Base-by-base conservation (phyloP, 2,888 invertebrate genomes). In the Tetrapedia diversipes region DNA sequence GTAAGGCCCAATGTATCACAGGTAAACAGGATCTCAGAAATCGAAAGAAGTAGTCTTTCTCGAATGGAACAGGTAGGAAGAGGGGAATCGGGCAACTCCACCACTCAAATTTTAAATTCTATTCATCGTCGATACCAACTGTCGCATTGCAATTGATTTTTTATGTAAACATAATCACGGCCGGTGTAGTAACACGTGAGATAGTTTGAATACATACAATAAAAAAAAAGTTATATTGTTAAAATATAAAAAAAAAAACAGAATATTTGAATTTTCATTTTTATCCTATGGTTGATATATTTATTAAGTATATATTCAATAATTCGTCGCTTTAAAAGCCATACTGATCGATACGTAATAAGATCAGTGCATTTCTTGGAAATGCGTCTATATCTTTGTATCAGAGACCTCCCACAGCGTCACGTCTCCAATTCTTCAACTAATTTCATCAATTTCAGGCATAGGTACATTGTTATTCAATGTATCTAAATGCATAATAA, bases 1-100 rank as follows among this genome's bases (percentile, higher is more conserved):
- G 80, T 87, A 84, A 90, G 90, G 87, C 89, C 90, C 90, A 88
- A 77, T 77, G 83, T 82, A 84, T 85, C 83, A 82, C 83, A 82
- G 84, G 83, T 82, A 78, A 88, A 61, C 87, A 88, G 89, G 88
- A 77, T 80, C 81, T 49, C 86, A 90, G 86, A 78, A 86, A 78
- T 51, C 32, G 60, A 69, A 87, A 69, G 83, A 86, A 83, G 82
- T 85, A 68, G 81, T 57, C 76, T 75, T 68, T 73, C 65, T 49
- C 41, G 64, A 53, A 61, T 45, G 69, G 43, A 70, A 66, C 79
- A 85, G 77, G 76, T 82, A 79, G 71, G 43, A 41, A n/a, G 56
- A 47, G 60, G 43, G 49, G 39, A 29, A 61, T 64, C 66, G 64
- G 66, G n/a, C 19, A 57, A 24, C 47, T 64, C 14, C 14, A 29